Evolutionary conservation across 1,140 invertebrate species (phyloP), one percentile per base, ranked within the genome.

Genomic region (Nymphalis io): DNA sequence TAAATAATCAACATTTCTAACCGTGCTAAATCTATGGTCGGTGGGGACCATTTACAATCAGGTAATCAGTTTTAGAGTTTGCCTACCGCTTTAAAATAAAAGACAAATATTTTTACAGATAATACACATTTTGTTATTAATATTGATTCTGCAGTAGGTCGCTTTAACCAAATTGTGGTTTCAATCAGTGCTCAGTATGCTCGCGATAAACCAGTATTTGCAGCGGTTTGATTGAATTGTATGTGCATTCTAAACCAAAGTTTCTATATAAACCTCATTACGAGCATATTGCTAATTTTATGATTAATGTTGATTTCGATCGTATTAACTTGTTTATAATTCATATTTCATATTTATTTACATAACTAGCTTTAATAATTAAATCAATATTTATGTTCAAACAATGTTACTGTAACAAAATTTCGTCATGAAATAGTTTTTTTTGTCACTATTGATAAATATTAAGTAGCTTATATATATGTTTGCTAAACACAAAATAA

Each of bases 121-220:
- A 51, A 18, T 46, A 46, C 18, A 51, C 11, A 20, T 1, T 33
- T 51, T 3, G 18, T 21, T 51, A 51, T 20, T 11, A 20, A 51
- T 18, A n/a, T 18, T 51, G 16, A 51, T 51, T 51, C 18, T 51
- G 12, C 46, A 13, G 8, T 51, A 20, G 46, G 46, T 51, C 46
- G 46, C 46, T 51, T 51, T 20, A 51, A 51, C 46, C 46, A 51
- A 51, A 51, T 51, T 51, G 46, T 51, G 46, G 46, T 51, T 51
- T 51, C n/a, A 51, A 51, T 51, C 46, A 51, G n/a, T 51, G 46
- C 46, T 51, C 46, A 51, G 46, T 51, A 11, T 51, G 18, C 46
- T 51, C 18, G 42, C 20, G 16, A 51, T 51, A 51, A 51, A 20
- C 46, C 46, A 51, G 46, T 51, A 51, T 51, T 51, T 51, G 46